Evolutionary conservation across 2,797 vertebrate species (phyloP).

Genomic region (Enteromius unitaeniatus): DNA sequence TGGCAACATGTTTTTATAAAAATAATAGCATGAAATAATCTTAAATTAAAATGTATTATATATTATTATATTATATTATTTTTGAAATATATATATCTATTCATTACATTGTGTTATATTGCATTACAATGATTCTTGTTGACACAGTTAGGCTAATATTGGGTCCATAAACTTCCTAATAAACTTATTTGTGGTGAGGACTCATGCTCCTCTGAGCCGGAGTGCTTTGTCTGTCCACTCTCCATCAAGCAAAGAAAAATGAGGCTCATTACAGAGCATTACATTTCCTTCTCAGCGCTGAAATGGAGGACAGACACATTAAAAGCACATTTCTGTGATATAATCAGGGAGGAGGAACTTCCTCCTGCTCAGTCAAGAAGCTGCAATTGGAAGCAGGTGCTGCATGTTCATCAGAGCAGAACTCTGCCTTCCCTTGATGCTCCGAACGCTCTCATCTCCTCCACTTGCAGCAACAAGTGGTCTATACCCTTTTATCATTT

Average conservation of each 20-base stretch:
- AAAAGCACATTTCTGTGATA: constrained; percentile 52
- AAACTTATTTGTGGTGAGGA: background rate
- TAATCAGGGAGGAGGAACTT: constrained; percentile 37
- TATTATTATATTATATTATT: no score
- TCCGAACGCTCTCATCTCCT: background rate
- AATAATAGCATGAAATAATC: no score
- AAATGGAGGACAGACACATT: constrained; percentile 45
- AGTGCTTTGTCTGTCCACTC: background rate
- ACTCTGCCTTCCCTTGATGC: constrained; percentile 7
- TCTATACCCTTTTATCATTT: background rate
- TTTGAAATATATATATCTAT: no score
- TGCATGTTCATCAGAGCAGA: constrained; percentile 44
- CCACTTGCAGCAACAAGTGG: background rate
- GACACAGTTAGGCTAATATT: background rate
- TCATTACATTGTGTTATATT: background rate
- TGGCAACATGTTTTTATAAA: no score
- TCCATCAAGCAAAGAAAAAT: constrained; percentile 62
- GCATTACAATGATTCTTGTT: background rate
- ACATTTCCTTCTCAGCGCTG: background rate
- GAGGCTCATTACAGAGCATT: constrained; percentile 62
- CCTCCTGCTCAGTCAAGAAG: constrained; percentile 43
- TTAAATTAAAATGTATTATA: background rate
- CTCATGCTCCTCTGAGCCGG: background rate
- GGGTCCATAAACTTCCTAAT: background rate
- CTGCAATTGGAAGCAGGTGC: constrained; percentile 57